phyloP scores from a whole-genome alignment of 2,113 vertebrate species.

The Hassar affinis region DNA sequence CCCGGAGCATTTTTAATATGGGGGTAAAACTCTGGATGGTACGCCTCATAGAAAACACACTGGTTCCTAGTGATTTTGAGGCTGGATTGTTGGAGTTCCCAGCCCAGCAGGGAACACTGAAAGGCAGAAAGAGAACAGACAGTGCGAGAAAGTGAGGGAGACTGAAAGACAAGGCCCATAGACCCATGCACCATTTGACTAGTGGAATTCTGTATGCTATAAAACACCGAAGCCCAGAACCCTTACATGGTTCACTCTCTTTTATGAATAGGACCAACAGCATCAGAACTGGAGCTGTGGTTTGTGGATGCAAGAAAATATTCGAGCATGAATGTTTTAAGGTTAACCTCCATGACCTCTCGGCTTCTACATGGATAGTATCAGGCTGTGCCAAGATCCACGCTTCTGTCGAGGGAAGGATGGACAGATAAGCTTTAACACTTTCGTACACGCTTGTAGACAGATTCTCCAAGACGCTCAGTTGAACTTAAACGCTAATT shows the following conservation, averaged over 20 bases:
- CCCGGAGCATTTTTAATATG: not conserved
- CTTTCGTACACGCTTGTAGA: too few species aligned
- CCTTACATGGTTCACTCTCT: constrained; percentile 34
- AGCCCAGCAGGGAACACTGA: not conserved
- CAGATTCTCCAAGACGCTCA: too few species aligned
- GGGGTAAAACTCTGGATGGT: constrained; percentile 29
- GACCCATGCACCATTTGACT: constrained; percentile 49
- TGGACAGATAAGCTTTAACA: too few species aligned
- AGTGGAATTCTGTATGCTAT: constrained; percentile 45
- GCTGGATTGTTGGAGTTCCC: constrained; percentile 4
- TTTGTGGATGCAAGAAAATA: constrained; percentile 41
- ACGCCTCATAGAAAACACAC: constrained; percentile 14
- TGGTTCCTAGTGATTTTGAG: constrained; percentile 12
- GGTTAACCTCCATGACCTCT: constrained; percentile 31
- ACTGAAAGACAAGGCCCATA: constrained; percentile 3
- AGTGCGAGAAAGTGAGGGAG: not conserved
- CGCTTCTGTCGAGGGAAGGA: too few species aligned
- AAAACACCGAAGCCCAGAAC: constrained; percentile 30
- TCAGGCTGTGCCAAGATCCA: not conserved
- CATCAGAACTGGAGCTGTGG: constrained; percentile 16
- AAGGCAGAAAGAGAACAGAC: not conserved
- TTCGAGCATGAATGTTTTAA: constrained; percentile 38
- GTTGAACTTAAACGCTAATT: too few species aligned
- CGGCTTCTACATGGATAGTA: not conserved
- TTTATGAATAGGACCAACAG: constrained; percentile 36